phyloP scores from a whole-genome alignment of 2,113 vertebrate species.

The Stigmatopora nigra region DNA sequence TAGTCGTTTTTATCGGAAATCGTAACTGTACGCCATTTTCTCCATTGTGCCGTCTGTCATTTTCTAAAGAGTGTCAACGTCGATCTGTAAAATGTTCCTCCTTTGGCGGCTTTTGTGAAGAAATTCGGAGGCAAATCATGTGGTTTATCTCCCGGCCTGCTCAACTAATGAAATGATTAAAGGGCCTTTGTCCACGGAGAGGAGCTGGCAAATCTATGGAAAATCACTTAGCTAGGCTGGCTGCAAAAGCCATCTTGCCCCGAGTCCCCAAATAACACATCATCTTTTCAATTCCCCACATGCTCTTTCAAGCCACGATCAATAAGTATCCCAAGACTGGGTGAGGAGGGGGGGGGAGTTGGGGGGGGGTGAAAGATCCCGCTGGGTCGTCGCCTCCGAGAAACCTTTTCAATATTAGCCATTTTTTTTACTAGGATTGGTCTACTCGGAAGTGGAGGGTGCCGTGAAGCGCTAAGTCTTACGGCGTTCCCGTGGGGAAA shows the following conservation, averaged over 20 bases:
- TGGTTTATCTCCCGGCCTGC: neutral
- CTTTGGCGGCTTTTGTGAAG: neutral
- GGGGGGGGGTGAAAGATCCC: neutral
- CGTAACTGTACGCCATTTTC: too few species aligned
- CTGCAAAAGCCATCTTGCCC: neutral
- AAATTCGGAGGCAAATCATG: neutral
- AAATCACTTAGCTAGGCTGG: neutral
- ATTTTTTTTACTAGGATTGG: constrained; percentile 16
- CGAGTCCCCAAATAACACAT: neutral
- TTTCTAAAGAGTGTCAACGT: too few species aligned
- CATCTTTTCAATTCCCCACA: neutral
- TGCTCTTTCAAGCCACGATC: constrained; percentile 33
- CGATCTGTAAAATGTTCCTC: neutral
- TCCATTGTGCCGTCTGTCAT: too few species aligned
- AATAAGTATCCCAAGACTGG: constrained; percentile 17
- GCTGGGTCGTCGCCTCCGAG: neutral
- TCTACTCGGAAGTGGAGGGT: constrained; percentile 19
- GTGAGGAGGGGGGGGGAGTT: too few species aligned
- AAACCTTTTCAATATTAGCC: constrained; percentile 1
- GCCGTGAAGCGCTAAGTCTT: constrained; percentile 2
- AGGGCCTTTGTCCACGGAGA: neutral
- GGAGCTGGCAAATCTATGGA: neutral
- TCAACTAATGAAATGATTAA: neutral
- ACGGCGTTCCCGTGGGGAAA: constrained; percentile 5
- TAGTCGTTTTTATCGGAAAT: neutral